Base-by-base conservation (phyloP, 1,140 invertebrate species). In the Chrysoperla carnea region DNA sequence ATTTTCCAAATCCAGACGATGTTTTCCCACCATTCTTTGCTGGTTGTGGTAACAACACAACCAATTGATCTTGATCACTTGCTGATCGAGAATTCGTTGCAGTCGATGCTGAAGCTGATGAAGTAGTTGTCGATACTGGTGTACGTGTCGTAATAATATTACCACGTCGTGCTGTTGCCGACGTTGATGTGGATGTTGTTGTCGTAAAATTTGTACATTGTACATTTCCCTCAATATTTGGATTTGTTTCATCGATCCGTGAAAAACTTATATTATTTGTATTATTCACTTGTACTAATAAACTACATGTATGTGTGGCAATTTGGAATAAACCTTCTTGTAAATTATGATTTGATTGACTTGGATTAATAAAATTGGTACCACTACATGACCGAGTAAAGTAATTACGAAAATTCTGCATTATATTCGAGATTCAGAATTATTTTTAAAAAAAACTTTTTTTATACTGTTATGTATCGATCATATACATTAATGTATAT, bases 321-420 rank as follows among this genome's bases (percentile, higher is more conserved):
- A 79, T 79, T 63, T 79, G 76, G 55, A 76, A 77, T 4, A 79
- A 59, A 6, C 76, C 76, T 49, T 78, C 75, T 50, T 79, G 75
- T 36, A 79, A 58, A 56, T 78, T 77, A 39, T 70, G 63, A 29
- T 70, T 68, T 46, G 63, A 67, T 11, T 58, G 47, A 45, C 17
- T 23, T 23, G 17, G 5, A 23, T n/a, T n/a, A n/a, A 5, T 23
- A 23, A 61, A 8, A n/a, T 39, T 13, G 1, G 37, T 37, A 39
- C 6, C 8, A 63, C 44, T 60, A 23, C 17, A 23, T 23, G 17
- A 23, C 2, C 17, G 17, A 23, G 17, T 23, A 23, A 23, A 23
- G 17, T 23, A 23, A 23, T 23, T 23, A 23, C 17, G 17, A 23
- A 23, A 23, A 23, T 23, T 23, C 17, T 23, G 17, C 17, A 23